Evolutionary conservation across 2,113 vertebrate genomes (phyloP).

Genomic region (Macquaria australasica): DNA sequence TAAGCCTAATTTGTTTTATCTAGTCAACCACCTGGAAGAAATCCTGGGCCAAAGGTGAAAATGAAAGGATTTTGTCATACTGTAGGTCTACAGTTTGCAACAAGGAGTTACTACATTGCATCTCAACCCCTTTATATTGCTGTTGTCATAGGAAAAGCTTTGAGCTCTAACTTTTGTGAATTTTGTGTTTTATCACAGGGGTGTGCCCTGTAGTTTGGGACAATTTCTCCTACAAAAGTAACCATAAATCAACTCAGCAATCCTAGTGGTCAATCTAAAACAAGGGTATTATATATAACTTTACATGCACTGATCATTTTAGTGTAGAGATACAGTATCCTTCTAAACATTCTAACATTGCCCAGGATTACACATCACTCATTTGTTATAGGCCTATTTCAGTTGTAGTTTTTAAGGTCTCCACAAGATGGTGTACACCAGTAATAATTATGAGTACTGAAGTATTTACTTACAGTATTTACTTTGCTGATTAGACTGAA

Average conservation of each 20-base stretch:
- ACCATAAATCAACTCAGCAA: not conserved
- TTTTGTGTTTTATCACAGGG: not conserved
- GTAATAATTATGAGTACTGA: constrained; percentile 21
- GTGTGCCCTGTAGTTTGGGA: not conserved
- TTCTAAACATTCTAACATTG: not conserved
- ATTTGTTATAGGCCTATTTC: not conserved
- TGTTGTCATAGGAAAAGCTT: not conserved
- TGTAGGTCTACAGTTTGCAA: not conserved
- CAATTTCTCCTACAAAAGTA: not conserved
- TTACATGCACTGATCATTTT: not conserved
- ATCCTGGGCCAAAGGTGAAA: constrained; percentile 22
- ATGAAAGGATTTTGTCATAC: not conserved
- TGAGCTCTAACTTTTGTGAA: not conserved
- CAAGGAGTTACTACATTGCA: not conserved
- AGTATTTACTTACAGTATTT: constrained; percentile 3
- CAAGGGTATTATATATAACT: too few species aligned
- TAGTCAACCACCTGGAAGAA: constrained; percentile 36
- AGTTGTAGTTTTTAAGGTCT: constrained; percentile 56
- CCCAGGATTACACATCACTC: not conserved
- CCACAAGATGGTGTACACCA: constrained; percentile 78
- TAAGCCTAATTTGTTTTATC: constrained; percentile 51
- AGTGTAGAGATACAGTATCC: not conserved
- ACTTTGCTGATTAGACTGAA: constrained; percentile 5
- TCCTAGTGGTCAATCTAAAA: not conserved
- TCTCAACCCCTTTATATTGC: not conserved